A percentile compares a stretch with the other conserved stretches of the same genome.
phyloP scores from a whole-genome alignment of 2,888 invertebrate genomes.

The Xanthia icteritia region DNA sequence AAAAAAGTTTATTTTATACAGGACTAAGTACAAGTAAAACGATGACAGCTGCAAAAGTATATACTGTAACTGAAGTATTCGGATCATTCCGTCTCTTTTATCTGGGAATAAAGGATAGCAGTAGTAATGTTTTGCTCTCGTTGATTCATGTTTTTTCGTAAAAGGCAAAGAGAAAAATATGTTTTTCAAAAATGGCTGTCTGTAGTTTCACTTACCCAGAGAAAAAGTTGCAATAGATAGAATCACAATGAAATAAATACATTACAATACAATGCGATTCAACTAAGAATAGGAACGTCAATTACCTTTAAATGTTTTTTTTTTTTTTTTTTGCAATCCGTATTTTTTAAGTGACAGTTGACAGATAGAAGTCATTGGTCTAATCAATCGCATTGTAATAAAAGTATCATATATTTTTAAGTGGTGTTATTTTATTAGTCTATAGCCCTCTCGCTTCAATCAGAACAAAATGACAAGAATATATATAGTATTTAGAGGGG shows the following conservation, averaged over 20 bases:
- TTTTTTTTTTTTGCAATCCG: background rate
- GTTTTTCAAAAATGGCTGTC: background rate
- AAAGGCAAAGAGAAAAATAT: background rate
- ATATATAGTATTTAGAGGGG: background rate
- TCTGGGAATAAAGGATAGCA: background rate
- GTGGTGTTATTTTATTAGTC: slow-evolving; percentile 8
- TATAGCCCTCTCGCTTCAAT: background rate
- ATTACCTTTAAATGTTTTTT: background rate
- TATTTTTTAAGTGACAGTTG: background rate
- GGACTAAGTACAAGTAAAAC: no score
- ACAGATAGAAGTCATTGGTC: no score
- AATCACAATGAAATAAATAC: background rate
- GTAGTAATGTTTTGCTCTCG: background rate
- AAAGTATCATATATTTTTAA: background rate
- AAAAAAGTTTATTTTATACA: no score
- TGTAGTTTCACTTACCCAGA: background rate
- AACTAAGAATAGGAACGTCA: background rate
- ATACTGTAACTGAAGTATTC: no score
- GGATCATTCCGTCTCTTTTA: background rate
- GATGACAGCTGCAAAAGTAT: no score
- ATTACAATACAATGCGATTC: background rate
- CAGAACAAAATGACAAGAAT: slow-evolving; percentile 9
- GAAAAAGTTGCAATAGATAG: background rate
- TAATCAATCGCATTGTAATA: no score
- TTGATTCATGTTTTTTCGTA: background rate